These are phyloP conservation scores for Alethe castanea DNA, from an alignment of 2,113 vertebrate species.

Conservation along the genomic window DNA sequence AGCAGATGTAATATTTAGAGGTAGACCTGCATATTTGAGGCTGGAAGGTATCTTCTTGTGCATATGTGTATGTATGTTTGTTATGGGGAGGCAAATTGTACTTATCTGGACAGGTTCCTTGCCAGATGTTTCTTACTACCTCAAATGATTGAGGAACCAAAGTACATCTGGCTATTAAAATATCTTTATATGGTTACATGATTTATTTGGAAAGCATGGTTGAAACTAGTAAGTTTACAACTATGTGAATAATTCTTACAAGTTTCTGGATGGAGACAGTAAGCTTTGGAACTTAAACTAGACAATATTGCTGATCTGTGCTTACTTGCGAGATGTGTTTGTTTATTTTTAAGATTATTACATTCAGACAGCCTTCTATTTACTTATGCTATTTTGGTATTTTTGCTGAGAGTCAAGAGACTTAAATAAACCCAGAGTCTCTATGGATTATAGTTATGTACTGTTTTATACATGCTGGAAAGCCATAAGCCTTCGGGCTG, in stretches of 20 bases:
- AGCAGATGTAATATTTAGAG: constrained; percentile 32
- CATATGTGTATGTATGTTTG: background rate
- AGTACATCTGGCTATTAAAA: constrained; percentile 70
- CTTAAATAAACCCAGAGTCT: constrained; percentile 59
- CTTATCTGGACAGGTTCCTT: constrained; percentile 66
- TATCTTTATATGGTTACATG: constrained; percentile 57
- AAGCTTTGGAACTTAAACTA: constrained; percentile 33
- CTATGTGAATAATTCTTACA: constrained; percentile 22
- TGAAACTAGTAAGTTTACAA: constrained; percentile 43
- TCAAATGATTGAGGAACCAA: constrained; percentile 61
- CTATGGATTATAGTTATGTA: constrained; percentile 61
- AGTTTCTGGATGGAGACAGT: constrained; percentile 33
- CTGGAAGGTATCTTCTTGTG: constrained; percentile 34
- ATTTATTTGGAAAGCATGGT: constrained; percentile 58
- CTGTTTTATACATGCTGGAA: constrained; percentile 57
- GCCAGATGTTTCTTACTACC: constrained; percentile 68
- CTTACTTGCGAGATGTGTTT: background rate
- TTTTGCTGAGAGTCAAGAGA: constrained; percentile 46
- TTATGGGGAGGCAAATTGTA: constrained; percentile 6
- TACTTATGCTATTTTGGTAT: constrained; percentile 37
- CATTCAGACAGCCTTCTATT: constrained; percentile 8
- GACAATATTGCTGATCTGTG: constrained; percentile 14
- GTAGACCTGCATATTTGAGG: constrained; percentile 14
- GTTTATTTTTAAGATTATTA: constrained; percentile 45
- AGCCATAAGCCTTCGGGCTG: constrained; percentile 59